Evolutionary conservation across 2,113 vertebrate genomes (phyloP).

Genomic region (Nesospiza acunhae): DNA sequence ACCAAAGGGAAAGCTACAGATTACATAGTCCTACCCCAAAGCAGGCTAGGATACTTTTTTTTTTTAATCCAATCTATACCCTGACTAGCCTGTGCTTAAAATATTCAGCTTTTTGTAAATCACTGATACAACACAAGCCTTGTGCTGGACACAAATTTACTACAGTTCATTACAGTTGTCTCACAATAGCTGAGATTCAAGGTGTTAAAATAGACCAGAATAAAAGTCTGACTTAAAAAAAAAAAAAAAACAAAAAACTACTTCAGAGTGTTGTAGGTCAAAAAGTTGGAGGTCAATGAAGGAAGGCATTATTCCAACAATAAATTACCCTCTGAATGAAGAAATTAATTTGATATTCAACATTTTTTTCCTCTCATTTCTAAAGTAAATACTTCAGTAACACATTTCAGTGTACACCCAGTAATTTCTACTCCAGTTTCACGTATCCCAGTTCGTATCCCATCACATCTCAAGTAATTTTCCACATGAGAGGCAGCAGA

Average conservation of each 20-base stretch:
- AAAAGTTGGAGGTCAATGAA: not conserved
- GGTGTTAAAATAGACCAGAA: not conserved
- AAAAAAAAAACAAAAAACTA: not conserved
- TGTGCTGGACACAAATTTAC: not conserved
- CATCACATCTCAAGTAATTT: not conserved
- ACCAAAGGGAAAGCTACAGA: not conserved
- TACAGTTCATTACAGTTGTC: not conserved
- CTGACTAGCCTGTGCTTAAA: not conserved
- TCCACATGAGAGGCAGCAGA: not conserved
- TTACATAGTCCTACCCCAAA: not conserved
- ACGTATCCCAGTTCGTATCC: not conserved
- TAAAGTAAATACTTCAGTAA: not conserved
- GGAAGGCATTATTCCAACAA: not conserved
- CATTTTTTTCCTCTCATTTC: not conserved
- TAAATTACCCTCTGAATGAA: not conserved
- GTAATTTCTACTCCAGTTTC: not conserved
- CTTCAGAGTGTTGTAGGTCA: not conserved
- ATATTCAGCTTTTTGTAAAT: not conserved
- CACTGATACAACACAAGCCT: not conserved
- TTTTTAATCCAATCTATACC: not conserved
- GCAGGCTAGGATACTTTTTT: not conserved
- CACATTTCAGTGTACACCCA: not conserved
- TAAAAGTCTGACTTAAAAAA: not conserved
- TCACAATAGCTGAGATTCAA: not conserved
- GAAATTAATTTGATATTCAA: not conserved